Conservation (phyloP, 1,140 invertebrate genomes). For the Leptinotarsa undecemlineata region DNA sequence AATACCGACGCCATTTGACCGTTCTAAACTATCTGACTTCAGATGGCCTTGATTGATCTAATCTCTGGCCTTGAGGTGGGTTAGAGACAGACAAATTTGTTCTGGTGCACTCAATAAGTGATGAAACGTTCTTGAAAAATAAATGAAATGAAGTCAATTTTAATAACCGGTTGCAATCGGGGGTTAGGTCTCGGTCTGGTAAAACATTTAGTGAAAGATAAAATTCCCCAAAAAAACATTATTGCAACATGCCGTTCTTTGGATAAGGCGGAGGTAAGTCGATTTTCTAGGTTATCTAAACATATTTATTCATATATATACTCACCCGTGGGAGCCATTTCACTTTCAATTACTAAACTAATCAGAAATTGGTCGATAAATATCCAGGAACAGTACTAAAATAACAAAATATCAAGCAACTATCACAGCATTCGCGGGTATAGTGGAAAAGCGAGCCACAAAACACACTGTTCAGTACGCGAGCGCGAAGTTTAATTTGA, state of each 20-base stretch:
- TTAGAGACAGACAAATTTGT: not conserved
- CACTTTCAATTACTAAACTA: slow-evolving; percentile 28
- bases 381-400: not conserved
- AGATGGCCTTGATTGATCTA: slow-evolving; percentile 11
- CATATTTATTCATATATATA: slow-evolving; percentile 27
- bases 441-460: not conserved
- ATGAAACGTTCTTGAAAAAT: not conserved
- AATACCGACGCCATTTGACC: slow-evolving; percentile 44
- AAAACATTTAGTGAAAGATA: slow-evolving; percentile 63
- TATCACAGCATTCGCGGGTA: not conserved
- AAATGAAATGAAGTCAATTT: slow-evolving; percentile 70
- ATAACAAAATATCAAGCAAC: not conserved
- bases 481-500: slow-evolving; percentile 22
- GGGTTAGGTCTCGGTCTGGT: slow-evolving; percentile 85
- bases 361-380: not conserved
- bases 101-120: not conserved
- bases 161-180: slow-evolving; percentile 87
- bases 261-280: slow-evolving; percentile 65
- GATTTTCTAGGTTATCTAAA: slow-evolving; percentile 38
- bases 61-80: not conserved
- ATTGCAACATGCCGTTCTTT: slow-evolving; percentile 76
- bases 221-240: slow-evolving; percentile 63
- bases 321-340: slow-evolving; percentile 62
- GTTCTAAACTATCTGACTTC: not conserved
- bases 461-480: not conserved